These are phyloP conservation scores for Drosophila tristis DNA, from an alignment of 1,140 invertebrate species.

Conservation along the genomic window DNA sequence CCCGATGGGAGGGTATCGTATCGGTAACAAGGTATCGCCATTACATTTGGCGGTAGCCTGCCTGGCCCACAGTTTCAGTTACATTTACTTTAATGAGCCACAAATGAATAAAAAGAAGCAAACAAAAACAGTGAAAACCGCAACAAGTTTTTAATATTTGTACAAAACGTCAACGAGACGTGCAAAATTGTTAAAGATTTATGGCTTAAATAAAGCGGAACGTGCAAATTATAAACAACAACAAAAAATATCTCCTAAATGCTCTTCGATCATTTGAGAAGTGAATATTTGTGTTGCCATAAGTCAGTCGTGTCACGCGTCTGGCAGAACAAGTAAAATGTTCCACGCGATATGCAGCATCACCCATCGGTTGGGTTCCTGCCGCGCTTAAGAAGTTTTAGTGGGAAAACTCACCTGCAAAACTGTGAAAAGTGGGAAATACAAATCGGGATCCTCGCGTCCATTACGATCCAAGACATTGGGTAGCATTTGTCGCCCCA, in stretches of 20 bases:
- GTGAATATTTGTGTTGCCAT: not conserved
- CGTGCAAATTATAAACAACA: constrained; percentile 51
- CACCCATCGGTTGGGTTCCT: too few species aligned
- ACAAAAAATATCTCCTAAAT: constrained; percentile 31
- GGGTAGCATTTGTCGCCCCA: constrained; percentile 92
- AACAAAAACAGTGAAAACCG: constrained; percentile 30
- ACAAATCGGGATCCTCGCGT: constrained; percentile 90
- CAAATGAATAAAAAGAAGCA: constrained; percentile 28
- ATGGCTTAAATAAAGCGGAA: constrained; percentile 56
- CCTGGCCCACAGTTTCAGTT: constrained; percentile 47
- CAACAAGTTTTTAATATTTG: constrained; percentile 46
- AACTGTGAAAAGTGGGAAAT: constrained; percentile 96
- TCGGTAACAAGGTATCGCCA: constrained; percentile 62
- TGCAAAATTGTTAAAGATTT: constrained; percentile 63
- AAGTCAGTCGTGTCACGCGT: too few species aligned
- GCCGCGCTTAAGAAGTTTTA: not conserved
- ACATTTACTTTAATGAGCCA: constrained; percentile 45
- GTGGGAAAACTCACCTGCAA: constrained; percentile 88
- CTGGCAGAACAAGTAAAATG: too few species aligned
- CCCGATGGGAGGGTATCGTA: constrained; percentile 28
- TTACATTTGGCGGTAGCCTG: constrained; percentile 60
- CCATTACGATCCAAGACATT: constrained; percentile 85
- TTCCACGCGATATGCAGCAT: too few species aligned
- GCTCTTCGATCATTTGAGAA: constrained; percentile 22
- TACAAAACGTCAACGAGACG: constrained; percentile 54